Conservation (phyloP, 2,113 vertebrate genomes). For the Microcebus murinus region DNA sequence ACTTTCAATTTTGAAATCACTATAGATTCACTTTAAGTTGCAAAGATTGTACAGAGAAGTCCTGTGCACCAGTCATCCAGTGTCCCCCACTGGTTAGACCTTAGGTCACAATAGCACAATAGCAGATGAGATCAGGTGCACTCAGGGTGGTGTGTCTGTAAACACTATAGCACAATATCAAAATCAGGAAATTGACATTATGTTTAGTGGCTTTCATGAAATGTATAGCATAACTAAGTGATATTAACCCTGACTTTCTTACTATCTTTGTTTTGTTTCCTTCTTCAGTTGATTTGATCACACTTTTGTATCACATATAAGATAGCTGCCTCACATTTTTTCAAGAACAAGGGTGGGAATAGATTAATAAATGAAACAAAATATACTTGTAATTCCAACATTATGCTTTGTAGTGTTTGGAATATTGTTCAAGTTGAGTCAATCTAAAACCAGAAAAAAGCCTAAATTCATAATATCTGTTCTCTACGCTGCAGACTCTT, state of each 20-base stretch:
- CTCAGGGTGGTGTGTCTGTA: too few species aligned
- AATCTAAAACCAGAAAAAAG: neutral
- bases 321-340: neutral
- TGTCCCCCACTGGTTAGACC: neutral
- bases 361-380: neutral
- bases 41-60: neutral
- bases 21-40: neutral
- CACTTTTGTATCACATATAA: neutral
- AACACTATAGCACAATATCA: neutral
- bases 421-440: neutral
- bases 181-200: neutral
- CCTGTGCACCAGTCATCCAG: too few species aligned
- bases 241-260: neutral
- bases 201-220: neutral
- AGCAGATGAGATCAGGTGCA: neutral
- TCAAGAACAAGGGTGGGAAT: neutral
- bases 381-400: neutral
- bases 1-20: neutral
- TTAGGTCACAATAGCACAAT: neutral
- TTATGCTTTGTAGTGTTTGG: neutral
- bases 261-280: neutral
- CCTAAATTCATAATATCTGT: neutral
- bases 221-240: neutral
- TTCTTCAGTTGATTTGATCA: neutral
- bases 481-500: neutral